phyloP scores from a whole-genome alignment of 2,888 invertebrate species.

The Dryobotodes eremita region DNA sequence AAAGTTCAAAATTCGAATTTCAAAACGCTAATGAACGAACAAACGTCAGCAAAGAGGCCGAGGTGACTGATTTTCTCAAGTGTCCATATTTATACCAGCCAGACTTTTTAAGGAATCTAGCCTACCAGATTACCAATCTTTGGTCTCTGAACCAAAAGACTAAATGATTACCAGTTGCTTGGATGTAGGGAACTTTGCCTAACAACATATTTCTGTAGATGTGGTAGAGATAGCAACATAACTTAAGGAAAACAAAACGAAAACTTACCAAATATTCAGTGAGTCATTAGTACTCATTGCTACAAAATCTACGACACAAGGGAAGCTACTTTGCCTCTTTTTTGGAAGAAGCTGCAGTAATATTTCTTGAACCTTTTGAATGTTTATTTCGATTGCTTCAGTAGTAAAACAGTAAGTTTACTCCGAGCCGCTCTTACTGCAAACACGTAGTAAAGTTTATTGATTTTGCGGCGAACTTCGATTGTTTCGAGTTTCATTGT shows the following conservation, averaged over 20 bases:
- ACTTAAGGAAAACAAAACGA: background rate
- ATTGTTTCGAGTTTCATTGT: slow-evolving; percentile 25
- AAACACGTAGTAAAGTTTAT: slow-evolving; percentile 48
- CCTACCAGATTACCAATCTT: background rate
- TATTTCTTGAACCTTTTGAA: slow-evolving; percentile 6
- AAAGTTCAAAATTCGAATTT: background rate
- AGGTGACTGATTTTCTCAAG: background rate
- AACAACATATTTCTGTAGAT: background rate
- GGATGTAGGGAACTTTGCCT: background rate
- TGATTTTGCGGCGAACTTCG: slow-evolving; percentile 35
- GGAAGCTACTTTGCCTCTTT: background rate
- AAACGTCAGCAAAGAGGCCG: background rate
- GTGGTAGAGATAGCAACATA: background rate
- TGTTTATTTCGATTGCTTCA: background rate
- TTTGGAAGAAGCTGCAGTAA: background rate
- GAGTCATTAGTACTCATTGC: background rate
- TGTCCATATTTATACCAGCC: background rate
- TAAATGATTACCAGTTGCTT: background rate
- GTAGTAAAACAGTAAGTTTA: slow-evolving; percentile 30
- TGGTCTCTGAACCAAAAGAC: background rate
- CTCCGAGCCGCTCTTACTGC: slow-evolving; percentile 5
- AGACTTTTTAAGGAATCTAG: background rate
- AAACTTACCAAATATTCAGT: background rate
- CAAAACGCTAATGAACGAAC: background rate
- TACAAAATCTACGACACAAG: background rate